These are phyloP conservation scores for Planiliza haematocheilus DNA, from an alignment of 2,113 vertebrate species.

Conservation along the genomic window DNA sequence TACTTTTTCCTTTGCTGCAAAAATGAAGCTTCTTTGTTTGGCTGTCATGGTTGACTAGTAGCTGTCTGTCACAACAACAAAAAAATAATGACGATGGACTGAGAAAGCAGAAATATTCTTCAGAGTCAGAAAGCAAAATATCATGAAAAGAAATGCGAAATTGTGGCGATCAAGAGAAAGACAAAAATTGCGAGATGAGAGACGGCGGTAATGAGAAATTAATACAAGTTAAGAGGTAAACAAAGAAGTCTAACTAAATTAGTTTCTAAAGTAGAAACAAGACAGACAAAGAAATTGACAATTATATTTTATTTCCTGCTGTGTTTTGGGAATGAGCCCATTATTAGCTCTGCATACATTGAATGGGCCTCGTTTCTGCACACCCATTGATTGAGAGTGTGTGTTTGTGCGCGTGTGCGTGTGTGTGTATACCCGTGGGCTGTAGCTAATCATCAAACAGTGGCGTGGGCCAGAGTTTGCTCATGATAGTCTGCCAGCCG, in stretches of 20 bases:
- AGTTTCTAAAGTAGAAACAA: conserved; percentile 1
- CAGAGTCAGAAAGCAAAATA: conserved; percentile 23
- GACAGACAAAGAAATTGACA: conserved; percentile 26
- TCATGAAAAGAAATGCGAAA: conserved; percentile 22
- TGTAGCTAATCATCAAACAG: conserved; percentile 76
- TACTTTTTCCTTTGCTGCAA: conserved; percentile 27
- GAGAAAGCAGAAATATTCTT: conserved; percentile 25
- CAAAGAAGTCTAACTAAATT: conserved; percentile 13
- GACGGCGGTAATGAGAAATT: conserved; percentile 16
- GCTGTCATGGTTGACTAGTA: conserved; percentile 60
- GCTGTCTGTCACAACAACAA: conserved; percentile 46
- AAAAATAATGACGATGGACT: conserved; percentile 45
- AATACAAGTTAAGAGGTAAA: conserved; percentile 14
- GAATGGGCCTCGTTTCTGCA: conserved; percentile 38
- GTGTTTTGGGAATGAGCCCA: conserved; percentile 25
- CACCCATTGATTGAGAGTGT: conserved; percentile 50
- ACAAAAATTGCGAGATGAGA: background rate
- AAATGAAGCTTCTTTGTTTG: conserved; percentile 57
- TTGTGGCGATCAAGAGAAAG: conserved; percentile 10
- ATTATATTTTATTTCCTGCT: conserved; percentile 27
- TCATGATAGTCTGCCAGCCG: conserved; percentile 68
- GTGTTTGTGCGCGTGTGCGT: conserved; percentile 38
- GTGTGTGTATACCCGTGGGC: conserved; percentile 56
- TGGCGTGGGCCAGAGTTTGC: conserved; percentile 70
- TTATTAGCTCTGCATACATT: conserved; percentile 51